Evolutionary conservation across 2,113 vertebrate species (phyloP), one percentile per base, ranked within the genome.

Genomic region (Pollachius pollachius): DNA sequence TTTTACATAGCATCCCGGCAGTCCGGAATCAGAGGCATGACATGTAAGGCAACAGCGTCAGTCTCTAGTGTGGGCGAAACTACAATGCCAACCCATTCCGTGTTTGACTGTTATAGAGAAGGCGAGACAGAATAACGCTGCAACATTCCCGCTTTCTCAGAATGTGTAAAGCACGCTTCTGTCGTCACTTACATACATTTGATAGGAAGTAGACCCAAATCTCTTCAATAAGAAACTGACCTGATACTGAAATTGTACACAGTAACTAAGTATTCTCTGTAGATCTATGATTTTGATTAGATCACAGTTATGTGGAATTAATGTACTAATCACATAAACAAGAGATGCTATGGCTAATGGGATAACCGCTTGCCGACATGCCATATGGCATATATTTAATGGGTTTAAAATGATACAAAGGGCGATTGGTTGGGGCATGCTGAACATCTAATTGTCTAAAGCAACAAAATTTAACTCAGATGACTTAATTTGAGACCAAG

Each of bases 401-500:
- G 85, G 64, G 76, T 75, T 79, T 70, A 72, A 72, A 84, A 76
- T 75, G 61, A 87, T 74, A 74, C 75, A 65, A 2, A 2, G 30
- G 63, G 69, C 85, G 82, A 89, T 85, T 81, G 84, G 74, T 41
- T 72, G 65, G 79, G 75, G 83, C 83, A 83, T 81, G 71, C 67
- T 76, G 77, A 81, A 75, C 71, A 78, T 74, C 34, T 65, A 64
- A 58, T 69, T 70, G 81, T 79, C 85, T 70, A 68, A 71, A 62
- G 25, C 58, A 41, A 64, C 61, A 52, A 74, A 72, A 62, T 67
- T 62, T 15, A 16, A 72, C 71, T 21, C 19, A 67, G 77, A 89
- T 80, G 66, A 79, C 69, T 30, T 52, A 79, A 81, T 87, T 67
- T 79, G 67, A 48, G 41, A 80, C 75, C 81, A 79, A 23, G 23